Conservation (phyloP, 2,113 vertebrate genomes). For the Psittacara wagleri region DNA sequence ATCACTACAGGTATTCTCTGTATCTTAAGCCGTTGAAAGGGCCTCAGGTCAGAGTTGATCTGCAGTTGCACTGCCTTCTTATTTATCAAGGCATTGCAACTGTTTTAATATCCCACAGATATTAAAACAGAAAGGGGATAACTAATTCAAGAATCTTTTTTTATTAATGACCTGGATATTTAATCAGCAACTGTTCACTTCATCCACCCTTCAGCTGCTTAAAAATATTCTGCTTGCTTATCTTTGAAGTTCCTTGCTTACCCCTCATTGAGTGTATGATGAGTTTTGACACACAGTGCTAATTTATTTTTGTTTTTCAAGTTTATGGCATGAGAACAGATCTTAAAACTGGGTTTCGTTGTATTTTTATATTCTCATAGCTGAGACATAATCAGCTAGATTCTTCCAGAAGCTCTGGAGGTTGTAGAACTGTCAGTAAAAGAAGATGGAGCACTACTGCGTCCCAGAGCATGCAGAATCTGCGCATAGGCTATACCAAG, state of each 20-base stretch:
- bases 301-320: conserved; percentile 1
- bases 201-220: background rate
- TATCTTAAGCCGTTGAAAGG: background rate
- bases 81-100: background rate
- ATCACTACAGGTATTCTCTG: background rate
- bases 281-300: background rate
- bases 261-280: background rate
- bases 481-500: background rate
- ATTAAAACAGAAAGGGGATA: background rate
- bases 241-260: conserved; percentile 52
- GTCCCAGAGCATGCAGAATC: background rate
- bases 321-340: background rate
- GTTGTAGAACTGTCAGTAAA: background rate
- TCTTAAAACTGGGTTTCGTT: background rate
- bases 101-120: background rate
- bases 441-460: background rate
- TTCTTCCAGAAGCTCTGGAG: background rate
- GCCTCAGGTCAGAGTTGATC: background rate
- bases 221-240: background rate
- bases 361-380: background rate
- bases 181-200: conserved; percentile 35
- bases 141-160: conserved; percentile 29
- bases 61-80: background rate
- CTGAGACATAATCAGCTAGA: background rate
- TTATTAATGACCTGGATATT: conserved; percentile 22